Evolutionary conservation across 2,113 vertebrate genomes (phyloP).

Genomic region (Diadophis punctatus): DNA sequence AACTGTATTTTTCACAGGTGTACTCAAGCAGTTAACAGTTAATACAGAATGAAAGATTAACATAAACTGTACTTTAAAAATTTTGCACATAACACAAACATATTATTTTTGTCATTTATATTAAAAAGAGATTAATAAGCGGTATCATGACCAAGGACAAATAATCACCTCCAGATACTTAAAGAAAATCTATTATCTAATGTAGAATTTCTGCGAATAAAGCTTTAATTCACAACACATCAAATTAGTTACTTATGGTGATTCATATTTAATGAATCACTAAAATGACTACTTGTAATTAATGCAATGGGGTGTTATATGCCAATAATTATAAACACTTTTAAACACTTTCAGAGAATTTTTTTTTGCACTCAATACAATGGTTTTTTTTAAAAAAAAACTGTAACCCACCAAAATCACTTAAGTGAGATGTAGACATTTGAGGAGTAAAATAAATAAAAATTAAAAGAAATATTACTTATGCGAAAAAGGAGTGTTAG

Average conservation of each 20-base stretch:
- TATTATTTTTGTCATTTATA: neutral
- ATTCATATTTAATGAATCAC: neutral
- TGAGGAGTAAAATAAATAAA: neutral
- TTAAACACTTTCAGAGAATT: neutral
- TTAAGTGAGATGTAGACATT: neutral
- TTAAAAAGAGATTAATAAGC: neutral
- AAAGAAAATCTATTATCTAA: neutral
- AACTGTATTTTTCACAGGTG: constrained; percentile 16
- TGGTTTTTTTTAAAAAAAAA: neutral
- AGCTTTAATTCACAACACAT: neutral
- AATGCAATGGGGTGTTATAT: too few relatives aligned
- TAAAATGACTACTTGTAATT: neutral
- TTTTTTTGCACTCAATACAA: neutral
- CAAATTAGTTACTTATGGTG: neutral
- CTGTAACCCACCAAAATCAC: neutral
- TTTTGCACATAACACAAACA: neutral
- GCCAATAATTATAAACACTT: neutral
- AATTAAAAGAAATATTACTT: neutral
- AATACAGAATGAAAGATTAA: neutral
- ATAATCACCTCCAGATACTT: neutral
- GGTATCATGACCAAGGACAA: neutral
- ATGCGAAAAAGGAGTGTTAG: neutral
- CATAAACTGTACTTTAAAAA: constrained; percentile 4
- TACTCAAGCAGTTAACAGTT: neutral
- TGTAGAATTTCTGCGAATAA: neutral